Conservation (phyloP, 2,888 invertebrate species). For the Apodemia hepburni region DNA sequence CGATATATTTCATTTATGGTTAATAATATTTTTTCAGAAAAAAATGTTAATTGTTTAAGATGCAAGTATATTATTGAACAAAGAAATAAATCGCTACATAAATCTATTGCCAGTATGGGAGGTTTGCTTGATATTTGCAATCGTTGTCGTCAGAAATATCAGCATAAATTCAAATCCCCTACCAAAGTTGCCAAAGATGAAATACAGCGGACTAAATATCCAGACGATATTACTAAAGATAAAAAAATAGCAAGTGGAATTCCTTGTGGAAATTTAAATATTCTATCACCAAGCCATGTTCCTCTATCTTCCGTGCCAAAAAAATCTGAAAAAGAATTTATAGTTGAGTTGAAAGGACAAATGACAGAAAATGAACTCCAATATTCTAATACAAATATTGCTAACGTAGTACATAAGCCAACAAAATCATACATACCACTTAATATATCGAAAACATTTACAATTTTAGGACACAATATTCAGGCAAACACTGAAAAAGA, state of each 20-base stretch:
- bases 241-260: too few relatives aligned
- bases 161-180: too few relatives aligned
- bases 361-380: not conserved
- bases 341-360: not conserved
- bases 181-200: too few relatives aligned
- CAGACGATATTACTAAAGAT: too few relatives aligned
- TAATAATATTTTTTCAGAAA: not conserved
- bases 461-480: not conserved
- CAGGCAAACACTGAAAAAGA: not conserved
- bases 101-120: conserved; percentile 39
- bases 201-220: too few relatives aligned
- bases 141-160: conserved; percentile 44
- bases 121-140: conserved; percentile 48
- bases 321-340: too few relatives aligned
- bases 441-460: not conserved
- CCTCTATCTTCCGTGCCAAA: too few relatives aligned
- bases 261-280: too few relatives aligned
- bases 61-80: conserved; percentile 48
- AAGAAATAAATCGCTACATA: conserved; percentile 41
- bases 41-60: conserved; percentile 43
- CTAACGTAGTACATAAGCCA: not conserved
- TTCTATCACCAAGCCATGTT: too few relatives aligned
- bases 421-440: not conserved
- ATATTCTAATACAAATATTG: not conserved
- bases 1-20: not conserved